phyloP scores from a whole-genome alignment of 2,113 vertebrate genomes.

The Sceloporus undulatus region DNA sequence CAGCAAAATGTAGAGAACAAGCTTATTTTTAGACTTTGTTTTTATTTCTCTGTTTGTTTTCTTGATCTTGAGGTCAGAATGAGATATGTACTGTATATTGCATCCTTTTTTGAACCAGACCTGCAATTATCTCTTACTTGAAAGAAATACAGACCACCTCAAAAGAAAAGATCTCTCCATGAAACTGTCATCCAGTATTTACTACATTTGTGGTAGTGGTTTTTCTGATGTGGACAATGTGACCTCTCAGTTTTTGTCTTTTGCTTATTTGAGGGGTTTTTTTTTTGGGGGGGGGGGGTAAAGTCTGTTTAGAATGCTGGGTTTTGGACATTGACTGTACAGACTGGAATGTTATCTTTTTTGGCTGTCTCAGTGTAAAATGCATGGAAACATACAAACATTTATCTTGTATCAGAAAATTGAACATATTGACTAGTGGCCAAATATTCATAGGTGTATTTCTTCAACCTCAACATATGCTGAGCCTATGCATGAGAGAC shows the following conservation, averaged over 20 bases:
- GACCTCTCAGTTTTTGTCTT: neutral
- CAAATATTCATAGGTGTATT: neutral
- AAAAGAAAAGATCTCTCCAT: constrained; percentile 5
- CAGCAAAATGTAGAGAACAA: neutral
- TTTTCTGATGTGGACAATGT: constrained; percentile 32
- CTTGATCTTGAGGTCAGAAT: neutral
- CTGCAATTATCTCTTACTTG: neutral
- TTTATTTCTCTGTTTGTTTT: neutral
- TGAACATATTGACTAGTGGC: neutral
- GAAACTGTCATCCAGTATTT: neutral
- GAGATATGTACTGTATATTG: neutral
- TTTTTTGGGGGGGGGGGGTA: neutral
- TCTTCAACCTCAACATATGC: too few relatives aligned
- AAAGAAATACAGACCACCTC: neutral
- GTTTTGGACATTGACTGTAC: constrained; percentile 26
- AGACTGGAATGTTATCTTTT: constrained; percentile 12
- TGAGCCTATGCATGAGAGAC: too few relatives aligned
- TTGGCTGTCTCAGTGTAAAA: constrained; percentile 1
- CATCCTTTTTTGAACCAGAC: neutral
- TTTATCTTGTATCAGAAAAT: neutral
- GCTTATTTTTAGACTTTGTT: constrained; percentile 16
- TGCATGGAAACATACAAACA: constrained; percentile 20
- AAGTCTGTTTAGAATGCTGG: neutral
- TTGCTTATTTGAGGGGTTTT: neutral
- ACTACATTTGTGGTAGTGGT: neutral